Conservation (phyloP, 2,113 vertebrate genomes). For the Semnornis frantzii region DNA sequence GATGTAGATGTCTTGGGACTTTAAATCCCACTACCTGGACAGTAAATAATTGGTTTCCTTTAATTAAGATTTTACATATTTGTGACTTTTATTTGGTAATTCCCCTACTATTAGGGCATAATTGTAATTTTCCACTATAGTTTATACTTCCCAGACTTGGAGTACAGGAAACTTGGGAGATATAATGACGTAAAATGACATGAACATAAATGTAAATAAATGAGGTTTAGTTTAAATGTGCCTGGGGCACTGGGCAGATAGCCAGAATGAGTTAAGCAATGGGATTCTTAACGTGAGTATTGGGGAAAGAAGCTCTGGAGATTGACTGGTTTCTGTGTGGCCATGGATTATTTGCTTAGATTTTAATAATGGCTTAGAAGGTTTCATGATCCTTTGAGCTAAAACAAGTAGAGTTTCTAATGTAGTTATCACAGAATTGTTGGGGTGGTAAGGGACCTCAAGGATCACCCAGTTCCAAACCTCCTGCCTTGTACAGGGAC, state of each 20-base stretch:
- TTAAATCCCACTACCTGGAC: background rate
- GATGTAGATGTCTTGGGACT: background rate
- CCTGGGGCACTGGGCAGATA: slow-evolving; percentile 25
- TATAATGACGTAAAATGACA: slow-evolving; percentile 29
- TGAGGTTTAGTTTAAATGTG: slow-evolving; percentile 50
- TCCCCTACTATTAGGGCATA: background rate
- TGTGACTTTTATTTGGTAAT: background rate
- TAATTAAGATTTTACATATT: background rate
- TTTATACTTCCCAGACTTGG: slow-evolving; percentile 28
- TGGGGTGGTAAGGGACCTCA: too few relatives aligned
- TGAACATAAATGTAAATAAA: slow-evolving; percentile 67
- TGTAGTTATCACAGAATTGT: too few relatives aligned
- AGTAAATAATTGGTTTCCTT: background rate
- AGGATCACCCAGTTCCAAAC: too few relatives aligned
- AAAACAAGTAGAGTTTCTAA: background rate
- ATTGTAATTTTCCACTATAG: background rate
- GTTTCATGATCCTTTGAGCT: background rate
- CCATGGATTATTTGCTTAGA: slow-evolving; percentile 27
- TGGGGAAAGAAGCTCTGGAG: background rate
- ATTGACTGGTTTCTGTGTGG: slow-evolving; percentile 25
- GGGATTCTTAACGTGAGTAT: background rate
- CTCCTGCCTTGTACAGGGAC: too few relatives aligned
- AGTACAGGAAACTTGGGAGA: slow-evolving; percentile 20
- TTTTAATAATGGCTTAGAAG: background rate
- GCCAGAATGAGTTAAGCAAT: slow-evolving; percentile 40